Evolutionary conservation across 2,113 vertebrate species (phyloP).

Genomic region (Tragelaphus strepsiceros): DNA sequence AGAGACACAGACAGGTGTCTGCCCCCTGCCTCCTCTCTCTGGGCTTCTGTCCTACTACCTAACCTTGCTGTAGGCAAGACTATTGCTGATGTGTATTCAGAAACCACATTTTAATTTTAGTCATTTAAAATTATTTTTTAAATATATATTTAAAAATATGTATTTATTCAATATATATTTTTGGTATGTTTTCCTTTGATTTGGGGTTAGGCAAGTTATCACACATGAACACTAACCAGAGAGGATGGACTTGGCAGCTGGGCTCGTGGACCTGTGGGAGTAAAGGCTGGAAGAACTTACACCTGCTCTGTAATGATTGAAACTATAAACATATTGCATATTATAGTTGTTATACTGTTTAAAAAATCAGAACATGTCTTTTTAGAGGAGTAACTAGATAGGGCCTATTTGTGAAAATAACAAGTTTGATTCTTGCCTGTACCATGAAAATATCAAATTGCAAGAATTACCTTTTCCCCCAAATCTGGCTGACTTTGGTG

Average conservation of each 20-base stretch:
- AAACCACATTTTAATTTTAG: background rate
- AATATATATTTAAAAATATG: slow-evolving; percentile 47
- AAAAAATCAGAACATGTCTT: background rate
- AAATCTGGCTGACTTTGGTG: background rate
- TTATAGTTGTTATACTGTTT: background rate
- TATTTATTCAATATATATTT: background rate
- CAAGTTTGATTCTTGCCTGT: background rate
- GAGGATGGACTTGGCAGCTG: background rate
- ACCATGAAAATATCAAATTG: background rate
- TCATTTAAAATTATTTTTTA: slow-evolving; percentile 61
- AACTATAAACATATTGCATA: background rate
- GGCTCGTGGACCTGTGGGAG: background rate
- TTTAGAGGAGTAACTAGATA: background rate
- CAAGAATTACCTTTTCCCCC: background rate
- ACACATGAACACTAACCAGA: slow-evolving; percentile 57
- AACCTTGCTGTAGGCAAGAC: background rate
- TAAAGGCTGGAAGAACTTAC: background rate
- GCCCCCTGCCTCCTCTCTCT: background rate
- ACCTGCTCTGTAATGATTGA: background rate
- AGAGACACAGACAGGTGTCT: background rate
- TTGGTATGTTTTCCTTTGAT: background rate
- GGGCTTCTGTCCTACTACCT: background rate
- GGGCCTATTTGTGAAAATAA: background rate
- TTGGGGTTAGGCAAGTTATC: background rate
- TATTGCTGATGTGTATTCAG: background rate